These are phyloP conservation scores for Xestia sexstrigata DNA, from an alignment of 2,888 invertebrate genomes.

Conservation along the genomic window DNA sequence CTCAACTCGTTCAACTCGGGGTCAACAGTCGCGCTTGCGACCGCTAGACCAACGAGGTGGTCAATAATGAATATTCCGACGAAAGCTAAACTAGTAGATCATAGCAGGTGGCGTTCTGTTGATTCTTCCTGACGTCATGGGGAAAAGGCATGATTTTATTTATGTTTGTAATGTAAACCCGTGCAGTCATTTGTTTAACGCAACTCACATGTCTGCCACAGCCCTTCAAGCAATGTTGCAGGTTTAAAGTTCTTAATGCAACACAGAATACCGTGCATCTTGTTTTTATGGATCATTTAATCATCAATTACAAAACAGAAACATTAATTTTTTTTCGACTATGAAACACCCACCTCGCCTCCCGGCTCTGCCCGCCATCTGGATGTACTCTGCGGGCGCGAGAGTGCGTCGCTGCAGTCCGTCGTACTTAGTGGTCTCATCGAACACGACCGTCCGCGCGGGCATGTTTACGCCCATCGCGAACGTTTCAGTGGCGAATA, in stretches of 20 bases:
- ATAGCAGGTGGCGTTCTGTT: neutral
- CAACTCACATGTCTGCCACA: no score
- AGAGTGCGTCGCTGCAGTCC: conserved; percentile 94
- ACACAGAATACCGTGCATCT: no score
- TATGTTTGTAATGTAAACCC: no score
- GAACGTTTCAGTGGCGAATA: conserved; percentile 99
- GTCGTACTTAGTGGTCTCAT: conserved; percentile 97
- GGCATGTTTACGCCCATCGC: conserved; percentile 99
- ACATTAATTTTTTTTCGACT: no score
- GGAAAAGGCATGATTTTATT: no score
- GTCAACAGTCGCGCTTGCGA: neutral
- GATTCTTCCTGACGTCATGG: neutral
- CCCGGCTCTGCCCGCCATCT: conserved; percentile 99
- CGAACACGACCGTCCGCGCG: conserved; percentile 99
- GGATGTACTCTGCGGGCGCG: conserved; percentile 98
- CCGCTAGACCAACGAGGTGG: neutral
- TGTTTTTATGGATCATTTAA: no score
- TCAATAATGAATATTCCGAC: neutral
- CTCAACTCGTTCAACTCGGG: no score
- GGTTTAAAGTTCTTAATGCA: no score
- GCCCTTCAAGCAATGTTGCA: no score
- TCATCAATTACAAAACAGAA: no score
- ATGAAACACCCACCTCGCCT: conserved; percentile 92
- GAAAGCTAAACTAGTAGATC: neutral
- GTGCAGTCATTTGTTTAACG: no score